Evolutionary conservation across 2,113 vertebrate genomes (phyloP).

Genomic region (Ictalurus punctatus): DNA sequence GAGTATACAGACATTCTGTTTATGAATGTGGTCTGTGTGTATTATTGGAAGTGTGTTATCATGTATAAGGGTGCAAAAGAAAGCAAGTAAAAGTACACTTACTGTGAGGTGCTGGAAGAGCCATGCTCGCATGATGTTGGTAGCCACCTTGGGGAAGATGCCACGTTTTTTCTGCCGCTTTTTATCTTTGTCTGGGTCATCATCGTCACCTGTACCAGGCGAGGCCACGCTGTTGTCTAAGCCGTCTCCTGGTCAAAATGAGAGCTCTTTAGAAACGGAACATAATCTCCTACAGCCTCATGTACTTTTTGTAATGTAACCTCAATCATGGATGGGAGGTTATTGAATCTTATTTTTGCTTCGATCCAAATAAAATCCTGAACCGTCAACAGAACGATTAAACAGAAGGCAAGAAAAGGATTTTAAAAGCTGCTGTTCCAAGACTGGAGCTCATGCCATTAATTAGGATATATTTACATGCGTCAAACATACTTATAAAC

Average conservation of each 20-base stretch:
- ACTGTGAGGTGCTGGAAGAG: conserved; percentile 99
- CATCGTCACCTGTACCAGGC: conserved; percentile 97
- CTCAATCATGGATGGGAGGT: background rate
- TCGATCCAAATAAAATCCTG: background rate
- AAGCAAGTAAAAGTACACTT: conserved; percentile 62
- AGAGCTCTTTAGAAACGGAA: conserved; percentile 70
- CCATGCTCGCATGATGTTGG: conserved; percentile 99
- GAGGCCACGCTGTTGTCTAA: conserved; percentile 99
- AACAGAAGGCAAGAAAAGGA: background rate
- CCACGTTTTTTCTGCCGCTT: conserved; percentile 99
- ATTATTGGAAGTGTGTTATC: background rate
- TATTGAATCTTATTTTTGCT: background rate
- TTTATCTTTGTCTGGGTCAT: conserved; percentile 99
- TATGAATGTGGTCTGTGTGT: background rate
- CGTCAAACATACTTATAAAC: conserved; percentile 27
- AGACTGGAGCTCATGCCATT: conserved; percentile 73
- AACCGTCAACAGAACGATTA: background rate
- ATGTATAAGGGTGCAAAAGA: background rate
- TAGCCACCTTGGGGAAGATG: conserved; percentile 99
- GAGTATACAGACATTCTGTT: background rate
- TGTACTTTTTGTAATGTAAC: conserved; percentile 58
- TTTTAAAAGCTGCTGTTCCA: background rate
- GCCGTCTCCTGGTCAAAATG: conserved; percentile 86
- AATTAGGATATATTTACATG: conserved; percentile 88
- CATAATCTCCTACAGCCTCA: conserved; percentile 58